phyloP scores from a whole-genome alignment of 2,113 vertebrate species.

The Tupaia tana region DNA sequence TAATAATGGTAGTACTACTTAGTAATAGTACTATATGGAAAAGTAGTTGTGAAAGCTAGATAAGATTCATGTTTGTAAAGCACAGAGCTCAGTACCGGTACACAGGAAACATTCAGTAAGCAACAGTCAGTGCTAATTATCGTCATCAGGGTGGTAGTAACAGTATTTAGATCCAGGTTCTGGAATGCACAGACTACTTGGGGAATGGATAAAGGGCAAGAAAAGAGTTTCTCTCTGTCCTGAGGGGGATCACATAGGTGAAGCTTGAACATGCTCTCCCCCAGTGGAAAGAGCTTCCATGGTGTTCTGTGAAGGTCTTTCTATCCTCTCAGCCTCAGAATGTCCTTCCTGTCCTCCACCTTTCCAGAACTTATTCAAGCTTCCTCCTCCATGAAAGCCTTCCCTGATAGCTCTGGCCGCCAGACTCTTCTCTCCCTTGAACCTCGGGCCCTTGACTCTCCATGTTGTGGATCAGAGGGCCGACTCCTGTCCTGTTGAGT shows the following conservation, averaged over 20 bases:
- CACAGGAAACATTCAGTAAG: background rate
- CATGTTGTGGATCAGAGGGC: background rate
- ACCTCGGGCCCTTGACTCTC: background rate
- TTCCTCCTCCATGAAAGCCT: background rate
- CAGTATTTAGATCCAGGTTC: background rate
- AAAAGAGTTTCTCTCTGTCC: background rate
- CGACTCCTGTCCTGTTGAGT: too few species aligned
- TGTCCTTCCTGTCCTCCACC: background rate
- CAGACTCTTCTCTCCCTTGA: background rate
- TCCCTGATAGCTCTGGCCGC: background rate
- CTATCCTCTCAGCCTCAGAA: background rate
- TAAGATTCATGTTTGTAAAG: conserved; percentile 6
- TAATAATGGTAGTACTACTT: background rate
- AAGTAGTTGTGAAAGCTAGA: conserved; percentile 12
- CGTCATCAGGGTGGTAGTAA: background rate
- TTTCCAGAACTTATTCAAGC: background rate
- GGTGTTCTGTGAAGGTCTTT: background rate
- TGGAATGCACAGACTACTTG: background rate
- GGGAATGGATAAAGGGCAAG: background rate
- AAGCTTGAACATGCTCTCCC: background rate
- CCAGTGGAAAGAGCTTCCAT: background rate
- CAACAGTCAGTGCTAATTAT: background rate
- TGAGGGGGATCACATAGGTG: background rate
- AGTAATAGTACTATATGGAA: background rate
- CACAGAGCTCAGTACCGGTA: background rate